Percentiles rank a stretch among this genome's conserved stretches.
phyloP scores from a whole-genome alignment of 2,888 invertebrate species.

The Bugulina stolonifera region DNA sequence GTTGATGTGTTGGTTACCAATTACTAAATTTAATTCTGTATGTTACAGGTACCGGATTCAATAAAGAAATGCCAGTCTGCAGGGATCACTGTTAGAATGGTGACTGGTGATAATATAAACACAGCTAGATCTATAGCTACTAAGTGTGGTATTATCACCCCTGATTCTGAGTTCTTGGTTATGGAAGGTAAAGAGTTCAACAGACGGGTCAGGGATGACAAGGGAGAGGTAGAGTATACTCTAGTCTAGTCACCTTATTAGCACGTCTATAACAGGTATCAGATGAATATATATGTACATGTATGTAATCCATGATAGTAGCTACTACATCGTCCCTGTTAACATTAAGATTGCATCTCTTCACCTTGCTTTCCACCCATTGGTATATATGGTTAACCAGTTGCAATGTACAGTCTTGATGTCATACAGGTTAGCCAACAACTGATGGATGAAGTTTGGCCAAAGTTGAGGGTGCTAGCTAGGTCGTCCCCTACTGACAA shows the following conservation, averaged over 20 bases:
- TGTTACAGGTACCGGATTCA: slow-evolving; percentile 65
- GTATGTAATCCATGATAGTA: no score
- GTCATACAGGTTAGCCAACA: slow-evolving; percentile 85
- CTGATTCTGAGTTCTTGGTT: slow-evolving; percentile 90
- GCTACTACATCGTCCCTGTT: no score
- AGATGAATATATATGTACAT: no score
- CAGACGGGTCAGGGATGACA: slow-evolving; percentile 75
- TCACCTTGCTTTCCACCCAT: no score
- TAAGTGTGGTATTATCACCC: slow-evolving; percentile 87
- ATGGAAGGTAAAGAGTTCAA: slow-evolving; percentile 98
- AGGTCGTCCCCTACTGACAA: slow-evolving; percentile 94
- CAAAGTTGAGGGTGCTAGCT: slow-evolving; percentile 85
- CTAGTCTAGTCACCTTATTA: no score
- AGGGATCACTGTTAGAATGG: slow-evolving; percentile 98
- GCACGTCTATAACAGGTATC: no score
- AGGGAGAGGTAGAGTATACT: slow-evolving; percentile 82
- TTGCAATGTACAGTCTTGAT: no score
- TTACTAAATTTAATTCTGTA: no score
- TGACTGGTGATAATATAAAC: slow-evolving; percentile 98
- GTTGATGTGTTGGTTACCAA: no score
- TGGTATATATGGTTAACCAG: no score
- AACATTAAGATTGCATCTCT: no score
- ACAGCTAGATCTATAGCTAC: slow-evolving; percentile 95
- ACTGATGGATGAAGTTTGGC: slow-evolving; percentile 89
- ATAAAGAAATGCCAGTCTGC: slow-evolving; percentile 93